phyloP scores from a whole-genome alignment of 2,888 invertebrate species.

The Amiota communis region DNA sequence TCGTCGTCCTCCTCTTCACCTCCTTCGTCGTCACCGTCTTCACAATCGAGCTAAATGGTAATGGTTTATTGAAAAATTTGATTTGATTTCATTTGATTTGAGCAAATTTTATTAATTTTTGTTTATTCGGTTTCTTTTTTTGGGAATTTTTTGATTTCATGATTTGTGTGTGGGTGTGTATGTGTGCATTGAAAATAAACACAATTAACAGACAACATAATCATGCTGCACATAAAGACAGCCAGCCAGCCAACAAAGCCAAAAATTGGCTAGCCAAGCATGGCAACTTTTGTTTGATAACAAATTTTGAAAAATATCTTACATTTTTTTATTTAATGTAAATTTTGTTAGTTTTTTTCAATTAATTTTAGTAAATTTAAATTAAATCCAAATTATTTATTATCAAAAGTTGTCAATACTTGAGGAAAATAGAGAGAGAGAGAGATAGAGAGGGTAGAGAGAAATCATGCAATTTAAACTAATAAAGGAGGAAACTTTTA shows the following conservation, averaged over 20 bases:
- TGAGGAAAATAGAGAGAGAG: no score
- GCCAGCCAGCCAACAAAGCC: no score
- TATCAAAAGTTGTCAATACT: constrained; percentile 60
- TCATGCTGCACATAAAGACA: no score
- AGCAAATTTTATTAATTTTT: constrained; percentile 5
- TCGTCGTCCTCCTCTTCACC: constrained; percentile 66
- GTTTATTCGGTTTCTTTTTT: background rate
- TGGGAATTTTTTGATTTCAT: background rate
- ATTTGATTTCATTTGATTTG: no score
- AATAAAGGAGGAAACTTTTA: constrained; percentile 28
- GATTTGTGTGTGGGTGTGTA: no score
- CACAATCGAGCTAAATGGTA: constrained; percentile 54
- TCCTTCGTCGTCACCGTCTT: constrained; percentile 68
- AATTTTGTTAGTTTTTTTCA: constrained; percentile 25
- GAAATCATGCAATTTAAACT: constrained; percentile 54
- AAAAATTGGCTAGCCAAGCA: background rate
- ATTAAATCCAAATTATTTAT: background rate
- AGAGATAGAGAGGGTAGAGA: no score
- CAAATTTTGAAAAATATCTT: background rate
- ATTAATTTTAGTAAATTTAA: background rate
- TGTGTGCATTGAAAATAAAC: background rate
- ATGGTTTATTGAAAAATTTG: no score
- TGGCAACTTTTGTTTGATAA: constrained; percentile 5
- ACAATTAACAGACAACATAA: no score
- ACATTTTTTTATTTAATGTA: background rate